Percentiles rank a stretch among this genome's conserved stretches.
phyloP scores from a whole-genome alignment of 2,888 invertebrate species.

The Zygaena filipendulae region DNA sequence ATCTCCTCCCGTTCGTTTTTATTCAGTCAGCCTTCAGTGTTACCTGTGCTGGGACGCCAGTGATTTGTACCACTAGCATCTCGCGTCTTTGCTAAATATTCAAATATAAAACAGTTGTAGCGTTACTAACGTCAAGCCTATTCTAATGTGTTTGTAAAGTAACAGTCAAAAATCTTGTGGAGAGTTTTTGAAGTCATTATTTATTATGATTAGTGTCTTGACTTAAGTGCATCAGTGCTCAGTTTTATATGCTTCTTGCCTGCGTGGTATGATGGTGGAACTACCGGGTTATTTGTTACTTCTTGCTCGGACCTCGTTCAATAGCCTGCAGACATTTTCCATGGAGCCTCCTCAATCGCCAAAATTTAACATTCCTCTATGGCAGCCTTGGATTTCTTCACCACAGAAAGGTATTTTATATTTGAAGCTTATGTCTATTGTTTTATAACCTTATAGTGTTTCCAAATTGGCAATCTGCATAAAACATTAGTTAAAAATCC shows the following conservation, averaged over 20 bases:
- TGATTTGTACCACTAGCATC: constrained; percentile 36
- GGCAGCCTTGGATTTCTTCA: constrained; percentile 60
- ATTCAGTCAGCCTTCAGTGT: constrained; percentile 68
- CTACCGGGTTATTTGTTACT: constrained; percentile 51
- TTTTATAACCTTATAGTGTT: too few relatives aligned
- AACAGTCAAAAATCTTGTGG: too few relatives aligned
- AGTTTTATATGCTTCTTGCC: constrained; percentile 24
- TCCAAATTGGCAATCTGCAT: too few relatives aligned
- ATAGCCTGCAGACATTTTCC: constrained; percentile 35
- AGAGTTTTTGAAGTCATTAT: constrained; percentile 12
- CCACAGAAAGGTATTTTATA: constrained; percentile 46
- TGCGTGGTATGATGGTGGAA: constrained; percentile 59
- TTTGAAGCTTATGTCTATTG: too few relatives aligned
- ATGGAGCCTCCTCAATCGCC: constrained; percentile 65
- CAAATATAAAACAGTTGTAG: too few relatives aligned
- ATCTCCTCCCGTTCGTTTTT: constrained; percentile 68
- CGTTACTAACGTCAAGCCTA: too few relatives aligned
- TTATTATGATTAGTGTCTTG: constrained; percentile 7
- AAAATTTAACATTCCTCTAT: constrained; percentile 58
- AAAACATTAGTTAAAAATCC: too few relatives aligned
- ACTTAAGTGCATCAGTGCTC: constrained; percentile 18
- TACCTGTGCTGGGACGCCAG: constrained; percentile 64
- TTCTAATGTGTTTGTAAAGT: too few relatives aligned
- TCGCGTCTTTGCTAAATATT: too few relatives aligned
- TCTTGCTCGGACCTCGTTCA: constrained; percentile 48